Evolutionary conservation across 2,888 invertebrate genomes (phyloP), one percentile per base, ranked within the genome.

Genomic region (Netelia virgata): DNA sequence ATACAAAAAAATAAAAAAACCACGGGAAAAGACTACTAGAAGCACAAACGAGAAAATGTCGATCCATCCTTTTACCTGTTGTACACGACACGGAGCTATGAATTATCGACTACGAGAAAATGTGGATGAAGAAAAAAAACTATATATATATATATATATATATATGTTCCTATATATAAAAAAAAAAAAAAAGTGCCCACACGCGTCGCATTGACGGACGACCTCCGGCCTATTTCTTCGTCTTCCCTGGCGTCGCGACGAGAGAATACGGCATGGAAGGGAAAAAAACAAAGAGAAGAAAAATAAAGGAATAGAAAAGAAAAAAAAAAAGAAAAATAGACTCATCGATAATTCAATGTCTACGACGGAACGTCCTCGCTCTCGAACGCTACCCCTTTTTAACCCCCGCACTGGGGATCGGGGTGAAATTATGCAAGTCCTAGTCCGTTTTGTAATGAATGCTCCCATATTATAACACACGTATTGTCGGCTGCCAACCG

Each of bases 281-380:
- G 47, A 64, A 66, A 63, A 72, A 47, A 61, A 63, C 23, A 23
- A 2, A 74, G 47, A 64, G 14, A 57, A 74, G 10, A 41, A 61
- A 69, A 69, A 81, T 10, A 3, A 64, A 47, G 10, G 41, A 78
- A 81, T 59, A 68, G 57, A 69, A 66, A 57, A 70, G 74, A 16
- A 66, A 66, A 23, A 64, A 78, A 16, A 64, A 55, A 66, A 66
- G n/a, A 23, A 55, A 43, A 50, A 69, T 57, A 68, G 77, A 66
- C 78, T 86, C 90, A 91, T 92, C 91, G 91, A 92, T 92, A 91
- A 92, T 92, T 92, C 92, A 92, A 90, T 90, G 90, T 90, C 90
- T 9, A 11, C 64, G 63, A 78, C 61, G 78, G 61, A 74, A 70
- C 79, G 84, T 85, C 82, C 78, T 72, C 79, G 84, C 84, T 75